Base-by-base conservation (phyloP, 1,140 invertebrate species). In the Xylocopa sonorina region DNA sequence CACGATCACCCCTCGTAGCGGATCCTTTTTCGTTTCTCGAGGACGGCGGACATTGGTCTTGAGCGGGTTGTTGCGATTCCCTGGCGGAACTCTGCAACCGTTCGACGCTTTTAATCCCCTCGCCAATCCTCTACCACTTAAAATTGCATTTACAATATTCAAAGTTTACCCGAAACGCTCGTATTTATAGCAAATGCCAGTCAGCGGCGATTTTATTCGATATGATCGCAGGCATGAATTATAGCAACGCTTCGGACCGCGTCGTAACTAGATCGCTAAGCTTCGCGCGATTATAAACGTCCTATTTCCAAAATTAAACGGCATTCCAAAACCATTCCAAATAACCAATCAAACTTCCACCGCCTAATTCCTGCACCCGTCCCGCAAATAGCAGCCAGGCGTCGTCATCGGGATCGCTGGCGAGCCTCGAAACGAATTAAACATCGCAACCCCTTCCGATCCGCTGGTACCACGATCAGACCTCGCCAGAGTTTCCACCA, bases 1-100 rank as follows among this genome's bases (percentile, higher is more conserved):
- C 74, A 53, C 73, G 86, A 88, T 86, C 84, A 78, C 64, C 73
- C 77, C 84, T 76, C 77, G n/a, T 73, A 75, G 57, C 58, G 72
- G 41, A 50, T 55, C 27, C 62, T 14, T 3, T 10, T 4, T 38
- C 21, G 10, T 29, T 75, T 46, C 79, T 41, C 34, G 21, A n/a
- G 34, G 24, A 58, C n/a, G 9, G 27, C 21, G n/a, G n/a, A n/a
- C 24, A 53, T 72, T 62, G 53, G 32, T 57, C 32, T 55, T 32
- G 21, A 0, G 55, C 63, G 41, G 18, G 43, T 38, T 29, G 10
- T 48, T 7, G 16, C n/a, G 0, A 46, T 29, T 16, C n/a, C 4
- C 5, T 24, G 29, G 27, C 24, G 27, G 18, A 48, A 51, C 38
- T 38, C 9, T 38, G 9, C 38, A 38, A 38, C 38, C 38, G 38